These are phyloP conservation scores for Microcebus tavaratra DNA, from an alignment of 2,113 vertebrate genomes.

Conservation along the genomic window DNA sequence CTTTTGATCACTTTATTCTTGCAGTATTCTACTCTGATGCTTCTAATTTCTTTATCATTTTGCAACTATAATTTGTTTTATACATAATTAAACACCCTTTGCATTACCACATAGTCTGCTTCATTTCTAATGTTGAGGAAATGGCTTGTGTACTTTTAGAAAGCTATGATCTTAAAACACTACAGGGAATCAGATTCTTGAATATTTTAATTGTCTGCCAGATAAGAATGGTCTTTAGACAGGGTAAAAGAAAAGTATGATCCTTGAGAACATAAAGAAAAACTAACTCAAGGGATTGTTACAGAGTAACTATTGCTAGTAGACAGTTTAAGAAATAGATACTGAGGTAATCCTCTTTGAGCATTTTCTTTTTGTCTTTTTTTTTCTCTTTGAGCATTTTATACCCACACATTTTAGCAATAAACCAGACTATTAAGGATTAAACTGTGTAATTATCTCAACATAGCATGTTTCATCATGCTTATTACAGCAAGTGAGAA, in stretches of 20 bases:
- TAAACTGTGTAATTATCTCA: neutral
- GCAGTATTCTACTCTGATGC: neutral
- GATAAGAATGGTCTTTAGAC: neutral
- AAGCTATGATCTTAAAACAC: slow-evolving; percentile 31
- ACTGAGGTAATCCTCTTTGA: neutral
- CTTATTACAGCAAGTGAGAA: neutral
- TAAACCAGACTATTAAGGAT: neutral
- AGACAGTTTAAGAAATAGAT: neutral
- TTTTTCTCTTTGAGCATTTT: neutral
- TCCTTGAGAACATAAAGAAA: slow-evolving; percentile 24
- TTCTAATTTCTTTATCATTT: slow-evolving; percentile 35
- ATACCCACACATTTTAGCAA: neutral
- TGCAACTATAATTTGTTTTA: slow-evolving; percentile 51
- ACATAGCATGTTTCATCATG: neutral
- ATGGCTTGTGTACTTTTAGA: slow-evolving; percentile 22
- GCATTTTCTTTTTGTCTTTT: neutral
- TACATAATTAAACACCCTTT: slow-evolving; percentile 66
- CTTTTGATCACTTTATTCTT: neutral
- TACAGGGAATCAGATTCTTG: slow-evolving; percentile 26
- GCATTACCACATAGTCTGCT: slow-evolving; percentile 24
- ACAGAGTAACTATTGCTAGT: neutral
- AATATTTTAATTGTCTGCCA: slow-evolving; percentile 23
- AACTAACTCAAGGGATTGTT: neutral
- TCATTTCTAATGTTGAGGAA: slow-evolving; percentile 41
- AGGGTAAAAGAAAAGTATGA: neutral